These are phyloP conservation scores for Amblyjoppa proteus DNA, from an alignment of 2,888 invertebrate species.

Conservation along the genomic window DNA sequence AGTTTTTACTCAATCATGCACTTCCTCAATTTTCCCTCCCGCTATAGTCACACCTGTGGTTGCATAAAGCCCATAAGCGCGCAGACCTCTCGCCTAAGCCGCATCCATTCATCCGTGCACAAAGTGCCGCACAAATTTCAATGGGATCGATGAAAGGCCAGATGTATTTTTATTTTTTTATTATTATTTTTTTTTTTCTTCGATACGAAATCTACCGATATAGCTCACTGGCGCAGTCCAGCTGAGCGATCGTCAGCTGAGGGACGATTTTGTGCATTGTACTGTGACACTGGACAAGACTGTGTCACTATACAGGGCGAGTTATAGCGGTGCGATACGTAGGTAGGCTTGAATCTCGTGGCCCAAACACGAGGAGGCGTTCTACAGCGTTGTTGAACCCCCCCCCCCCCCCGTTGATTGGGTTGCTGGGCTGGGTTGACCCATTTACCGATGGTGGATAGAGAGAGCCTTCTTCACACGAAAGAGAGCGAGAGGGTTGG, in stretches of 20 bases:
- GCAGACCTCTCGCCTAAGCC: background rate
- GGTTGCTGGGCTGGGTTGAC: slow-evolving; percentile 77
- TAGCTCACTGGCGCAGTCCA: background rate
- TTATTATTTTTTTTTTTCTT: no score
- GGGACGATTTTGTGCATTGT: slow-evolving; percentile 5
- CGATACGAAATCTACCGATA: background rate
- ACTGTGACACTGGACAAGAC: slow-evolving; percentile 8
- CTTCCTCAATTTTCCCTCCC: background rate
- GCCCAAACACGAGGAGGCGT: slow-evolving; percentile 40
- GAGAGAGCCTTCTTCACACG: slow-evolving; percentile 30
- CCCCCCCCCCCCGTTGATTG: slow-evolving; percentile 52
- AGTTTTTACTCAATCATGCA: background rate
- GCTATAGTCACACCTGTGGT: background rate
- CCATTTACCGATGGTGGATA: slow-evolving; percentile 73
- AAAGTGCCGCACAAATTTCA: background rate
- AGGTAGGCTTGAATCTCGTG: slow-evolving; percentile 17
- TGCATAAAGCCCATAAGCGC: background rate
- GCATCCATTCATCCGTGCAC: background rate
- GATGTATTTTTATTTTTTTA: no score
- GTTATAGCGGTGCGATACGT: background rate
- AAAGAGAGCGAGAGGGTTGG: background rate
- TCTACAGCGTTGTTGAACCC: slow-evolving; percentile 43
- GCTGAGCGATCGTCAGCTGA: slow-evolving; percentile 4
- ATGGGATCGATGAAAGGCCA: background rate
- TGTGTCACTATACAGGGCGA: slow-evolving; percentile 22